Percentiles rank a stretch among this genome's conserved stretches.
Evolutionary conservation across 30 jellyfish, hydroid and myxozoan species (phyloP).

Genomic region (Cassiopea xamachana): DNA sequence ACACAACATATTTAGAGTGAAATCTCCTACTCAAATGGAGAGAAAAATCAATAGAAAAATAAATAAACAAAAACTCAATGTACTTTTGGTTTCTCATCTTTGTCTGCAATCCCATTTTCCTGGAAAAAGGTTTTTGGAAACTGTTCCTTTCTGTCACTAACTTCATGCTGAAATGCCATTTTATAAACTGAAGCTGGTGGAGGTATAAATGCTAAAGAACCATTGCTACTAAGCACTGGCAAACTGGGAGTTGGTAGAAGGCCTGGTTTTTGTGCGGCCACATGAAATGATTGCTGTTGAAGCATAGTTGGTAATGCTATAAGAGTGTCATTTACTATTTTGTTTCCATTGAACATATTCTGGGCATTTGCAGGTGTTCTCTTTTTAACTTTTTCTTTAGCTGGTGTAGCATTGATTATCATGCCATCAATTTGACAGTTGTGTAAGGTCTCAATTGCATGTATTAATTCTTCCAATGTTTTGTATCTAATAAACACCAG

Average conservation of each 20-base stretch:
- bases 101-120: background rate
- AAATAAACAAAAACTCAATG: too few species aligned
- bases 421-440: slow-evolving; percentile 10
- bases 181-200: background rate
- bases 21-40: too few species aligned
- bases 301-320: background rate
- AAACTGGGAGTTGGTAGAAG: slow-evolving; percentile 33
- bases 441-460: slow-evolving; percentile 2
- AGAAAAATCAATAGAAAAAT: too few species aligned
- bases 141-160: background rate
- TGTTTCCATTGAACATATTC: background rate
- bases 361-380: background rate
- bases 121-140: background rate
- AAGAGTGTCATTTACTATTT: background rate
- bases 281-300: background rate
- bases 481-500: slow-evolving; percentile 50
- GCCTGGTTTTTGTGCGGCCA: background rate
- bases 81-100: too few species aligned
- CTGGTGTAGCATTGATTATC: slow-evolving; percentile 16
- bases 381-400: slow-evolving; percentile 2
- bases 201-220: background rate
- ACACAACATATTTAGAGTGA: too few species aligned
- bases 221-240: background rate
- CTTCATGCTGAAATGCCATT: background rate
- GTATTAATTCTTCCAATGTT: slow-evolving; percentile 9